Conservation (phyloP, 2,888 invertebrate genomes). For the Tachina grossa region DNA sequence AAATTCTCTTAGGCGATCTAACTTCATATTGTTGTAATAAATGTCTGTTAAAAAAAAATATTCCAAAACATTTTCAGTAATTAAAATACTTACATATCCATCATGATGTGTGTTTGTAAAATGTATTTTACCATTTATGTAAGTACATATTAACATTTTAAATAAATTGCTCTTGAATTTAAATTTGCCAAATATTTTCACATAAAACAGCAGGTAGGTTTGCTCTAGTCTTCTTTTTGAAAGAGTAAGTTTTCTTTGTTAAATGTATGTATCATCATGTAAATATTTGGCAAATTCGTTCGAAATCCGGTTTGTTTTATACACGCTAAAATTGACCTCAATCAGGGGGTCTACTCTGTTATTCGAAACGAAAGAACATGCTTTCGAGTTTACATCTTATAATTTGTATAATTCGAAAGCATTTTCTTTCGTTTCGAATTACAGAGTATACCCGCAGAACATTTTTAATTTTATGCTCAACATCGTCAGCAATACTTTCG, state of each 20-base stretch:
- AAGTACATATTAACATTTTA: background rate
- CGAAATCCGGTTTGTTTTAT: background rate
- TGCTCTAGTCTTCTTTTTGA: slow-evolving; percentile 6
- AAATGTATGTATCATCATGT: background rate
- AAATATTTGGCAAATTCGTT: slow-evolving; percentile 45
- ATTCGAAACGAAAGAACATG: no score
- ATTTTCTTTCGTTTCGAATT: no score
- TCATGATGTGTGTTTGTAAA: background rate
- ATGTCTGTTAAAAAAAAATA: no score
- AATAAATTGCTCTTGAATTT: background rate
- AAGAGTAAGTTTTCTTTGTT: slow-evolving; percentile 59
- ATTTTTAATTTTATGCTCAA: background rate
- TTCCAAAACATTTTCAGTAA: no score
- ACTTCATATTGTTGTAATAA: no score
- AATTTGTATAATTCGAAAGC: no score
- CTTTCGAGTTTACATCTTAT: no score
- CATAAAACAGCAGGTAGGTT: slow-evolving; percentile 52
- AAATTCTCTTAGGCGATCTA: no score
- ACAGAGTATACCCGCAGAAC: no score
- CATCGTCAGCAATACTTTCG: no score
- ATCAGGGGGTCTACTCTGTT: no score
- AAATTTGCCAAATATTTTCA: slow-evolving; percentile 50
- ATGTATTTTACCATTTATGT: slow-evolving; percentile 1
- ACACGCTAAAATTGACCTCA: background rate
- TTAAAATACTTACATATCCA: no score